Base-by-base conservation (phyloP, 2,888 invertebrate species). In the Ametastegia equiseti region DNA sequence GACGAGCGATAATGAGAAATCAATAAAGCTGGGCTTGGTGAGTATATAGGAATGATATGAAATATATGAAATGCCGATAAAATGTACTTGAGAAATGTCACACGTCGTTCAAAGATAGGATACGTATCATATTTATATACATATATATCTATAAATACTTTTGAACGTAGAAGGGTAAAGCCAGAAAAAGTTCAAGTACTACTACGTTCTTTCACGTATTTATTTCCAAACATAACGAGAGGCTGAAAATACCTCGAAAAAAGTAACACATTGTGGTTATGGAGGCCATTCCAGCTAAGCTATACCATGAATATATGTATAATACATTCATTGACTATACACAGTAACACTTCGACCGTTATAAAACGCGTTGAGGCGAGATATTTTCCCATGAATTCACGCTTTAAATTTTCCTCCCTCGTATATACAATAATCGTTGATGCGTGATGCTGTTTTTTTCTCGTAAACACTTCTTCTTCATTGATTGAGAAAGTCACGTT, bases 321-420 rank as follows among this genome's bases (percentile, higher is more conserved):
- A 27, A 71, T 47, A 71, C 45, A 36, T 42, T 71, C 67, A 71
- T 71, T 45, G 71, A 45, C 45, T 45, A 42, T 45, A 60, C 42
- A 42, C 27, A 45, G 71, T 45, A 71, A 71, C 71, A 71, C 71
- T 71, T 71, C 71, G 71, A 23, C 27, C 45, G 71, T 71, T 45
- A 71, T 71, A 23, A 71, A 71, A 71, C 71, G 27, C 71, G 30
- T 45, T 71, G 71, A 45, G 36, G 47, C 30, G 71, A 19, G 47
- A 71, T 71, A 71, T 71, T 71, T 71, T 45, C 47, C 71, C 71
- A 71, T 71, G 45, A 71, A 71, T 45, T 71, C n/a, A 47, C 42
- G 71, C 7, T 71, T 47, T 45, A 30, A 23, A 47, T 71, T 71
- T 45, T 36, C 19, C 7, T 30, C 13, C 11, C n/a, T 33, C 65